Base-by-base conservation (phyloP, 1,140 invertebrate genomes). In the Drosophila insularis region DNA sequence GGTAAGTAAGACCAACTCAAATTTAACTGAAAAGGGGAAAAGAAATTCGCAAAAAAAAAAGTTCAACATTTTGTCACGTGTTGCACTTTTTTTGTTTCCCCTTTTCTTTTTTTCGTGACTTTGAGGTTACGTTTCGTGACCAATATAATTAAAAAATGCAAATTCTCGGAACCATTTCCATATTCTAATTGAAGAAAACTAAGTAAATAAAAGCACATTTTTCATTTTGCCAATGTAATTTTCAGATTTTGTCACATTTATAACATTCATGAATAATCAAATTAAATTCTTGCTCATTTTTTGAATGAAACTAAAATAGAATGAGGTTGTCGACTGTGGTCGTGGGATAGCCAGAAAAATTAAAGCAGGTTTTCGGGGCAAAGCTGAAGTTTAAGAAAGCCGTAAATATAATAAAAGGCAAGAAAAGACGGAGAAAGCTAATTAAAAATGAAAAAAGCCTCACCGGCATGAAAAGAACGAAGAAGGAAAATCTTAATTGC, bases 141-240 rank as follows among this genome's bases (percentile, higher is more conserved):
- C 19, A 50, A 50, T 50, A 21, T 50, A 50, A 50, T 50, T 50
- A 50, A 21, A 50, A 50, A 50, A 50, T 50, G 43, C 43, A 50
- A 50, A 50, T 50, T 50, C 43, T 21, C 10, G 17, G 2, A 50
- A 50, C 8, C 17, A 50, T 21, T 50, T 50, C 43, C 43, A 50
- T 50, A 50, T 50, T 19, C 10, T 21, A 50, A 50, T 21, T 21
- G 14, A n/a, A 19, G 2, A 50, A 50, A 50, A 50, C 43, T 50
- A 50, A 21, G 6, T 11, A 46, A 46, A 46, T 46, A 14, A 46
- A 46, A 21, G 7, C 21, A 17, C 43, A 50, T 50, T 50, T 50
- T 50, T 21, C 17, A 50, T 11, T 21, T 11, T 50, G 19, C 43
- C 19, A 50, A 50, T n/a, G 17, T 19, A 50, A 50, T 50, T 50